Base-by-base conservation (phyloP, 2,888 invertebrate genomes). In the Protophormia terraenovae region DNA sequence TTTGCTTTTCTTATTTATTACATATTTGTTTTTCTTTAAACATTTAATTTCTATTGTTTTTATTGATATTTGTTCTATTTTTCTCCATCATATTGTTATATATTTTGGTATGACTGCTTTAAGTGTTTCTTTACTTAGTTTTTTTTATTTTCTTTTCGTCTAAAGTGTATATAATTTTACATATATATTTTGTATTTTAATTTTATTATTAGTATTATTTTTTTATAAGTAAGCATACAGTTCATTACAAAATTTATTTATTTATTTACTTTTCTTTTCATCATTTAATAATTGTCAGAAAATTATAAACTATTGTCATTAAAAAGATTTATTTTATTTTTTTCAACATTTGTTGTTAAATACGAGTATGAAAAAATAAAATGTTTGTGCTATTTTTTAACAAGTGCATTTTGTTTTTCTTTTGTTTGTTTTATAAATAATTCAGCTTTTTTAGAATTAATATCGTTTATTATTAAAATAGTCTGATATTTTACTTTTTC, bases 321-420 rank as follows among this genome's bases (percentile, higher is more conserved):
- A 53, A 55, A 64, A 69, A 64, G 45, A 29, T 45, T 53, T 53
- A n/a, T 27, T 2, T 35, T 45, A 29, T 73, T 83, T 72, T 19
- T 62, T 73, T n/a, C 67, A 69, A 24, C 75, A 19, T 69, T 29
- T 27, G 24, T 72, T 60, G n/a, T n/a, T n/a, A n/a, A 38, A 66
- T 27, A 41, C 27, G 82, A 19, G 19, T 55, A 66, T 64, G 67
- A 79, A 75, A 75, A 81, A 71, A 76, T 72, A 69, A 67, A 62
- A 64, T 79, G 66, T 67, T 76, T 84, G 84, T 84, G 84, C 84
- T 84, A 76, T 62, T 76, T 80, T 77, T 50, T 84, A 84, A 84
- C 84, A 84, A 84, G 84, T 84, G 84, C 84, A 47, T 69, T 67
- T 72, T 32, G 35, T 45, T 67, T 6, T 69, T 55, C 8, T 55